phyloP scores from a whole-genome alignment of 2,797 vertebrate species.

The Lophius americanus region DNA sequence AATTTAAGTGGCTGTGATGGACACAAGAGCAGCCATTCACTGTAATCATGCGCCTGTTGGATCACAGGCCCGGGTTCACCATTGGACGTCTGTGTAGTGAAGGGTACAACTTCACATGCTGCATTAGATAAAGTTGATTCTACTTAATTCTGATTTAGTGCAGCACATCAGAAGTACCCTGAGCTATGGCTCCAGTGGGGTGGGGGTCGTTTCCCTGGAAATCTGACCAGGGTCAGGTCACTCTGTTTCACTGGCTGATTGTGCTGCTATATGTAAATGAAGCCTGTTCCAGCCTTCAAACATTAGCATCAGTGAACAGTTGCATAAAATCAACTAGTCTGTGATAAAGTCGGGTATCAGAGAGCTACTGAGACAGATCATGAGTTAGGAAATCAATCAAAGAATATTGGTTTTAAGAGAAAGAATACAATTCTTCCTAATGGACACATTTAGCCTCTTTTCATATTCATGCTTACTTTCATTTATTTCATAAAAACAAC shows the following conservation, averaged over 20 bases:
- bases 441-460: too few relatives aligned
- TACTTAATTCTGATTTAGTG: conserved; percentile 40
- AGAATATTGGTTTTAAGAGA: too few relatives aligned
- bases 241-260: conserved; percentile 59
- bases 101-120: conserved; percentile 27
- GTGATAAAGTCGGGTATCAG: conserved; percentile 40
- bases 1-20: conserved; percentile 64
- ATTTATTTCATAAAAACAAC: too few relatives aligned
- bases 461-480: too few relatives aligned
- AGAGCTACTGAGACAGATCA: conserved; percentile 6
- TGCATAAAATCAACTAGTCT: conserved; percentile 65
- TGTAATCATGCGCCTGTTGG: conserved; percentile 35
- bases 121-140: conserved; percentile 36
- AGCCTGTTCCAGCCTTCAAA: conserved; percentile 55
- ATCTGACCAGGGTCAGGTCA: conserved; percentile 73
- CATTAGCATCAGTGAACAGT: conserved; percentile 67
- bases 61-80: conserved; percentile 32
- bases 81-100: conserved; percentile 29
- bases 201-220: conserved; percentile 64
- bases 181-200: conserved; percentile 15
- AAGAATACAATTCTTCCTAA: too few relatives aligned
- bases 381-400: conserved; percentile 10
- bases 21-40: conserved; percentile 60
- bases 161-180: conserved; percentile 20
- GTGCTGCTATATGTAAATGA: conserved; percentile 73